Evolutionary conservation across 2,888 invertebrate genomes (phyloP), one percentile per base, ranked within the genome.

Genomic region (Cecidostiba fungosa): DNA sequence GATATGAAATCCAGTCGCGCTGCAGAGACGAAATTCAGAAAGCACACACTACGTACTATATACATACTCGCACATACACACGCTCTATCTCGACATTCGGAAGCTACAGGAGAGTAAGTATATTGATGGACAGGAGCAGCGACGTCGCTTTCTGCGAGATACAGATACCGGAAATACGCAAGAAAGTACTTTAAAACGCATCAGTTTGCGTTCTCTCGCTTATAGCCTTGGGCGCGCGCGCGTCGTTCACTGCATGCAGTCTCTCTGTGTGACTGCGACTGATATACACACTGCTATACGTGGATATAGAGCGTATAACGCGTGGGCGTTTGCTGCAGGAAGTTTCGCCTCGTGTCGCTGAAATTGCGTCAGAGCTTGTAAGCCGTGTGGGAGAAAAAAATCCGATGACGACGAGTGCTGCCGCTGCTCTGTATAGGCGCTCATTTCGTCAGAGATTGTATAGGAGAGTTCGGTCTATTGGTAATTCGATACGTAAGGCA

Each of bases 91-190:
- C 47, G 19, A 74, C 70, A 10, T 36, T 29, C 39, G 39, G 39
- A n/a, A 39, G 72, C 36, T 14, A 26, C 10, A 16, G 12, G 54
- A 50, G 8, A 29, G 32, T 90, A 88, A 29, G 32, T 90, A 88
- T 91, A 91, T 91, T 90, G 91, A 90, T 89, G 89, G 89, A 87
- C 85, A 39, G 43, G 36, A 23, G 26, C 26, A 39, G 32, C 2
- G 14, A 29, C 50, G 29, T 66, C 70, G 73, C 62, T 66, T 32
- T 47, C 74, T 66, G 76, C 59, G 47, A 77, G 77, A 39, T 47
- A 47, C 72, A 70, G 79, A 84, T 69, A 76, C 70, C 50, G 77
- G 39, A 70, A 70, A 59, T 78, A 78, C 78, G 78, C 66, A 78
- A 73, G 82, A 82, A 85, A 78, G 79, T 84, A 82, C 82, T 82